Evolutionary conservation across 2,113 vertebrate species (phyloP).

Genomic region (Alethe diademata): DNA sequence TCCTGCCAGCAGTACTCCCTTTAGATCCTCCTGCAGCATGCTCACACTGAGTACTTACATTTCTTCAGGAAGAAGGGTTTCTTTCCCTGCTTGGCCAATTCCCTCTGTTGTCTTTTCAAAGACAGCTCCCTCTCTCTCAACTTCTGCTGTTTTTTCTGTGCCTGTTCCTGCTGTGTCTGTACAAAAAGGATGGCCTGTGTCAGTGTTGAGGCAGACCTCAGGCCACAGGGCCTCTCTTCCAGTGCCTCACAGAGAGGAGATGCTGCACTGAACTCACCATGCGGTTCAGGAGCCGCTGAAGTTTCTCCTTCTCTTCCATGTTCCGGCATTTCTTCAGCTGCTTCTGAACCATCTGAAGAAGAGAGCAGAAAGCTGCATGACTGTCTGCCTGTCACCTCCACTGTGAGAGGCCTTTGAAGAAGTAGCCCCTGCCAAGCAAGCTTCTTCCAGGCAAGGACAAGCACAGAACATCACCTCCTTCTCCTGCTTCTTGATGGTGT

Average conservation of each 20-base stretch:
- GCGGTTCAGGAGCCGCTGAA: constrained; percentile 72
- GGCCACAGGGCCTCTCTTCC: neutral
- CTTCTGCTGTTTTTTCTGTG: constrained; percentile 69
- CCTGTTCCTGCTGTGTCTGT: constrained; percentile 88
- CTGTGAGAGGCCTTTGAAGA: neutral
- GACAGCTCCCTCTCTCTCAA: constrained; percentile 74
- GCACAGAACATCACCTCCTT: constrained; percentile 74
- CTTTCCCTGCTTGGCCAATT: constrained; percentile 82
- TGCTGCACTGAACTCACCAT: constrained; percentile 68
- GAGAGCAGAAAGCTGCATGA: neutral
- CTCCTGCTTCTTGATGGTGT: constrained; percentile 80
- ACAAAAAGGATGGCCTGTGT: neutral
- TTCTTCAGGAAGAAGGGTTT: constrained; percentile 91
- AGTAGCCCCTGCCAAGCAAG: neutral
- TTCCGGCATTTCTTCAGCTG: constrained; percentile 71
- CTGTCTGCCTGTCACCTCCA: neutral
- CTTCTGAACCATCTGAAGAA: constrained; percentile 73
- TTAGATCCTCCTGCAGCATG: neutral
- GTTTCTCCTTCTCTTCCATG: constrained; percentile 53
- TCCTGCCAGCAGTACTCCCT: neutral
- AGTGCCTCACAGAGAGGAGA: neutral
- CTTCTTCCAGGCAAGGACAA: neutral
- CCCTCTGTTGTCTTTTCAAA: constrained; percentile 78
- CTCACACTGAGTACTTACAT: constrained; percentile 70
- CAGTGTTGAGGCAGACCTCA: neutral